Evolutionary conservation across 2,797 vertebrate species (phyloP).

Genomic region (Chrosomus eos): DNA sequence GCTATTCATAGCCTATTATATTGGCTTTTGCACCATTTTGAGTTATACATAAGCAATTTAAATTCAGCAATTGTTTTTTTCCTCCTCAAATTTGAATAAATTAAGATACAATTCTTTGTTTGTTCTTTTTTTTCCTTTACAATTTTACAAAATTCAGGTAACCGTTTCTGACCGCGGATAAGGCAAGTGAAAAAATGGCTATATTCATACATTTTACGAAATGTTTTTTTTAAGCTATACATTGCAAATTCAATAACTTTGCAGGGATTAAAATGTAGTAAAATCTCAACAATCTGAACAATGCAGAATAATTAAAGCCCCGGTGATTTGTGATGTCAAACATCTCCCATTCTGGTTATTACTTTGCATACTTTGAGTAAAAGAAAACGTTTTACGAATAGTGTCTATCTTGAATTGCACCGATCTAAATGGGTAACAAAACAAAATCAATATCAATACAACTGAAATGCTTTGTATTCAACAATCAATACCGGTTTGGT

Average conservation of each 20-base stretch:
- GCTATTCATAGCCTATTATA: slow-evolving; percentile 88
- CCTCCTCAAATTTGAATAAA: slow-evolving; percentile 93
- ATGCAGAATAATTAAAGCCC: slow-evolving; percentile 34
- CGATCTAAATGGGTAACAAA: slow-evolving; percentile 16
- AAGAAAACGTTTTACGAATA: slow-evolving; percentile 8
- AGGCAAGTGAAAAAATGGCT: slow-evolving; percentile 91
- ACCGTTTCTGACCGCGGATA: slow-evolving; percentile 87
- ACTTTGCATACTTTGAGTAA: slow-evolving; percentile 67
- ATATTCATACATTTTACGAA: slow-evolving; percentile 54
- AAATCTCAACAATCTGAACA: slow-evolving; percentile 28
- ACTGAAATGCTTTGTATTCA: slow-evolving; percentile 39
- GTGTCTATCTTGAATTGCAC: slow-evolving; percentile 3
- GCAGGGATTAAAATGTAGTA: slow-evolving; percentile 33
- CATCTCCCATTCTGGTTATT: slow-evolving; percentile 49
- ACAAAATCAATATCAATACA: slow-evolving; percentile 28
- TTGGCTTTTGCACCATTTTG: slow-evolving; percentile 91
- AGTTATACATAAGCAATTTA: slow-evolving; percentile 95
- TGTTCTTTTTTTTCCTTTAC: slow-evolving; percentile 75
- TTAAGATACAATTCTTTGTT: slow-evolving; percentile 78
- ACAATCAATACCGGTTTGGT: slow-evolving; percentile 29
- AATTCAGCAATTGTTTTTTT: slow-evolving; percentile 84
- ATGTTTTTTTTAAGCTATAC: slow-evolving; percentile 49
- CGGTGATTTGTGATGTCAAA: slow-evolving; percentile 19
- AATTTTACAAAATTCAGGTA: slow-evolving; percentile 88
- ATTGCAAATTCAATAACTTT: slow-evolving; percentile 41